Evolutionary conservation across 2,797 vertebrate species (phyloP).

Genomic region (Rhinogobio ventralis): DNA sequence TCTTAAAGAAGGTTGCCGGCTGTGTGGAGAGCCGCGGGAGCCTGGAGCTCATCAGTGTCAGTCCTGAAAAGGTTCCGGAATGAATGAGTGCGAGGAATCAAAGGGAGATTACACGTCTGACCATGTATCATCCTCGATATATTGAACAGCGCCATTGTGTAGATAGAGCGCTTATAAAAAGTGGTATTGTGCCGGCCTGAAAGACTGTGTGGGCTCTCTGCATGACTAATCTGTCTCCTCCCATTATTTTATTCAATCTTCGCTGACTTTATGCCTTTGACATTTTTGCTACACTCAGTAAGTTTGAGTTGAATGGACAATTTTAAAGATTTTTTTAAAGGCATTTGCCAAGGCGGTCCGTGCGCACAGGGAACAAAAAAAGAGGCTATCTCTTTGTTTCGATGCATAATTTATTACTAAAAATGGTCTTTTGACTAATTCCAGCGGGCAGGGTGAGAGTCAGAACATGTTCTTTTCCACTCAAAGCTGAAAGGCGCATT

Average conservation of each 20-base stretch:
- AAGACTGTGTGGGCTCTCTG: slow-evolving; percentile 98
- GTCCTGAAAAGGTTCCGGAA: slow-evolving; percentile 95
- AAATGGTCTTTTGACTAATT: slow-evolving; percentile 83
- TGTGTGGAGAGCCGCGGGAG: slow-evolving; percentile 78
- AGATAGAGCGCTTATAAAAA: slow-evolving; percentile 98
- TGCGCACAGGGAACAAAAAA: slow-evolving; percentile 83
- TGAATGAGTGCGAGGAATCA: slow-evolving; percentile 98
- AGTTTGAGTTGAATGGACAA: slow-evolving; percentile 99
- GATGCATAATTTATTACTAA: slow-evolving; percentile 89
- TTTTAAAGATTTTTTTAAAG: slow-evolving; percentile 99
- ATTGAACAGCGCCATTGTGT: slow-evolving; percentile 99
- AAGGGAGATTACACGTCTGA: slow-evolving; percentile 99
- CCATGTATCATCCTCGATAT: slow-evolving; percentile 99
- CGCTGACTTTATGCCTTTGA: slow-evolving; percentile 99
- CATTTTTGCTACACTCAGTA: slow-evolving; percentile 99
- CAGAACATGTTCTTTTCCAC: slow-evolving; percentile 79
- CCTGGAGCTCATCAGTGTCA: slow-evolving; percentile 97
- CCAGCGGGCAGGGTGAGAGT: slow-evolving; percentile 78
- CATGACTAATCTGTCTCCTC: slow-evolving; percentile 99
- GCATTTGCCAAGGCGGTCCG: slow-evolving; percentile 88
- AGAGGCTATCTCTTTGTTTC: slow-evolving; percentile 97
- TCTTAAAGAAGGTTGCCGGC: slow-evolving; percentile 56
- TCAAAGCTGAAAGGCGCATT: slow-evolving; percentile 81
- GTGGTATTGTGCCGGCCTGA: slow-evolving; percentile 96
- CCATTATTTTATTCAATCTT: slow-evolving; percentile 99